Evolutionary conservation across 2,888 invertebrate species (phyloP).

Genomic region (Calliopum simillimum): DNA sequence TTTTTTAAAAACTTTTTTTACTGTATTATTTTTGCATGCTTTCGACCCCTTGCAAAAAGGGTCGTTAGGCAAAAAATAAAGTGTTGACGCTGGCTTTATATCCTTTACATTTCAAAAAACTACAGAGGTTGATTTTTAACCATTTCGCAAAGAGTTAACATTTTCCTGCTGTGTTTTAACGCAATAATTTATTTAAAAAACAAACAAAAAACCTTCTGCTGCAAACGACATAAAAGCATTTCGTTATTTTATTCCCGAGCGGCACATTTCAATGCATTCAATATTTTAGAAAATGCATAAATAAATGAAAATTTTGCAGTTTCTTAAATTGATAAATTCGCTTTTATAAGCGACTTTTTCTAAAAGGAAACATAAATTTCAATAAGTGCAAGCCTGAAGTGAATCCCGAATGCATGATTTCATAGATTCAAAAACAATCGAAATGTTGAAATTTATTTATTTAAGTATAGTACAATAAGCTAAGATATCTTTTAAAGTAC

Average conservation of each 20-base stretch:
- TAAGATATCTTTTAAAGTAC: no score
- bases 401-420: no score
- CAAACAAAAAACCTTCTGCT: not conserved
- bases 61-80: not conserved
- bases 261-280: not conserved
- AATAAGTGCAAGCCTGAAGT: no score
- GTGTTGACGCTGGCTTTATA: not conserved
- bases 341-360: no score
- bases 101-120: slow-evolving; percentile 12
- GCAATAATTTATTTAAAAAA: slow-evolving; percentile 18
- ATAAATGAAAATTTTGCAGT: no score
- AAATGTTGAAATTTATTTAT: no score
- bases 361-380: no score
- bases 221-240: not conserved
- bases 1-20: slow-evolving; percentile 1
- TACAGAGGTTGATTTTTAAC: slow-evolving; percentile 9
- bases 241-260: not conserved
- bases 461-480: no score
- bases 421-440: no score
- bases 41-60: slow-evolving; percentile 1
- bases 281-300: no score
- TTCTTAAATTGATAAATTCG: no score
- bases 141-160: slow-evolving; percentile 8
- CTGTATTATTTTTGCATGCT: not conserved
- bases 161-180: not conserved